phyloP scores from a whole-genome alignment of 2,888 invertebrate genomes.

The Catocala sponsa region DNA sequence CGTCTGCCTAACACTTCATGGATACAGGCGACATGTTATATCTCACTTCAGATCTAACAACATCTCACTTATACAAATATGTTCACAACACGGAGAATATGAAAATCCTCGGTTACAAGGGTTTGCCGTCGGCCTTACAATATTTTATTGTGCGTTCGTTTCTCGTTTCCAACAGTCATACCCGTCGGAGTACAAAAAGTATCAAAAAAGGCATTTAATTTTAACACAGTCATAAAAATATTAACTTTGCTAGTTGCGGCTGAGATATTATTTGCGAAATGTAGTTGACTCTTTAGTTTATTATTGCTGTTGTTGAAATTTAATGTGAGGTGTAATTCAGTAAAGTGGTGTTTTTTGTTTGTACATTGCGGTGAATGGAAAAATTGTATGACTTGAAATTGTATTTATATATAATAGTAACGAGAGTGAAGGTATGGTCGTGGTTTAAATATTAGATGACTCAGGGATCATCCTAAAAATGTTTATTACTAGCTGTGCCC shows the following conservation, averaged over 20 bases:
- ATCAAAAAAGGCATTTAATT: constrained; percentile 17
- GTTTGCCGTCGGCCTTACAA: constrained; percentile 20
- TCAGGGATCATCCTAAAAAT: no score
- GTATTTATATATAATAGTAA: no score
- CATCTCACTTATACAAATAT: constrained; percentile 10
- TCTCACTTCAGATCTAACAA: background rate
- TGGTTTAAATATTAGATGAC: no score
- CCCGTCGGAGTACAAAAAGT: constrained; percentile 9
- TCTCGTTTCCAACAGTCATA: constrained; percentile 10
- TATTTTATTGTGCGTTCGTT: constrained; percentile 15
- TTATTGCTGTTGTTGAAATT: background rate
- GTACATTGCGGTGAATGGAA: no score
- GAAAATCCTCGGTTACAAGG: constrained; percentile 18
- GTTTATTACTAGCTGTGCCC: no score
- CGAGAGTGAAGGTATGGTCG: no score
- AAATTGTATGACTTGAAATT: no score
- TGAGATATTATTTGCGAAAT: background rate
- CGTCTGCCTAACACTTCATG: no score
- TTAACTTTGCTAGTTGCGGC: constrained; percentile 13
- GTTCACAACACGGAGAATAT: constrained; percentile 8
- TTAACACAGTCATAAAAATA: constrained; percentile 12
- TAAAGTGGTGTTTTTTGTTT: no score
- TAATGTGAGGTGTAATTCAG: no score
- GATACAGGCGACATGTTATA: background rate
- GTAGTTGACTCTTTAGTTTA: background rate